phyloP scores from a whole-genome alignment of 2,797 vertebrate species.

The Schizopygopsis malacanthus region DNA sequence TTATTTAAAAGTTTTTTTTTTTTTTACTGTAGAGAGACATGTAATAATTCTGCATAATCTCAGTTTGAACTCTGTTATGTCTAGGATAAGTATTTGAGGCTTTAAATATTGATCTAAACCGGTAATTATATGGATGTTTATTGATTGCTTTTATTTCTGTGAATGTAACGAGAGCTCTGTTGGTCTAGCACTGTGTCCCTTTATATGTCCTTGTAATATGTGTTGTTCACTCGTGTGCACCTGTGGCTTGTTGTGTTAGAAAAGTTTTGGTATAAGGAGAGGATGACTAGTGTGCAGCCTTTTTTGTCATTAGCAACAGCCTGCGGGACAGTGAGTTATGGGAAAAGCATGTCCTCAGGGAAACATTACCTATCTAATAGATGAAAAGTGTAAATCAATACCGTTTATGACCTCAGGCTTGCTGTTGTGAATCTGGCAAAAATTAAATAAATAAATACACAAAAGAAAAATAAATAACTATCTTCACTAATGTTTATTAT shows the following conservation, averaged over 20 bases:
- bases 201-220: background rate
- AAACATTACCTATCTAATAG: constrained; percentile 78
- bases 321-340: constrained; percentile 75
- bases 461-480: background rate
- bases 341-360: constrained; percentile 61
- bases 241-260: constrained; percentile 48
- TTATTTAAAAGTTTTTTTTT: background rate
- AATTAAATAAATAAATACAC: background rate
- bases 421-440: background rate
- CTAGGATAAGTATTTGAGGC: background rate
- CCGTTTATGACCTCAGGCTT: background rate
- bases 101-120: background rate
- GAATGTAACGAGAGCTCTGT: background rate
- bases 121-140: background rate
- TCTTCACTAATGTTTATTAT: background rate
- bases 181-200: background rate
- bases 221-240: background rate
- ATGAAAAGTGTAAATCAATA: constrained; percentile 78
- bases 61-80: background rate
- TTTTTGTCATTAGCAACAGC: constrained; percentile 78
- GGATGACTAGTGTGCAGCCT: constrained; percentile 79
- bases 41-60: background rate
- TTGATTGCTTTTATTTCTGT: background rate
- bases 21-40: background rate
- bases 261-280: constrained; percentile 64